Evolutionary conservation across 2,113 vertebrate species (phyloP).

Genomic region (Tragelaphus scriptus): DNA sequence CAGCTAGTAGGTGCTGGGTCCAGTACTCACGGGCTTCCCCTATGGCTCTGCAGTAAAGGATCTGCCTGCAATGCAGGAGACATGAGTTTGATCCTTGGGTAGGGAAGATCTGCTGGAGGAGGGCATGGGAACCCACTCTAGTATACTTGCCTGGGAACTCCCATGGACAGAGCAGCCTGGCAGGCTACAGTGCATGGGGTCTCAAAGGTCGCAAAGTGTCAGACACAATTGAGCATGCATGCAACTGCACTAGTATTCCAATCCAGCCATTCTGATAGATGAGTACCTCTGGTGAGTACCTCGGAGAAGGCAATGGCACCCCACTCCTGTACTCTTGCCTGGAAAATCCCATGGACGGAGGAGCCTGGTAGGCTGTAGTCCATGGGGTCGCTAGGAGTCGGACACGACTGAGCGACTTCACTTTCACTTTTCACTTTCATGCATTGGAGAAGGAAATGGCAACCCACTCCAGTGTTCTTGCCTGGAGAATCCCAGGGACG

Average conservation of each 20-base stretch:
- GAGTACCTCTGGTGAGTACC: too few species aligned
- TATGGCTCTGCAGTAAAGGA: background rate
- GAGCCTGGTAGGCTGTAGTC: too few species aligned
- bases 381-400: too few species aligned
- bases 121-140: background rate
- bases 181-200: background rate
- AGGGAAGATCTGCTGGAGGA: background rate
- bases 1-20: background rate
- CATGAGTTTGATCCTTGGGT: background rate
- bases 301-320: too few species aligned
- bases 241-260: background rate
- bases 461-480: too few species aligned
- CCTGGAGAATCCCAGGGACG: too few species aligned
- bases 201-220: background rate
- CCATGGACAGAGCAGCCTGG: background rate
- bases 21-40: background rate
- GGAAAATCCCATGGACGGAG: too few species aligned
- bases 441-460: too few species aligned
- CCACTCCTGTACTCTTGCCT: too few species aligned
- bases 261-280: background rate
- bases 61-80: background rate
- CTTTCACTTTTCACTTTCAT: too few species aligned
- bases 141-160: background rate
- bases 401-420: too few species aligned
- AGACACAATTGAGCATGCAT: background rate